Conservation (phyloP, 2,888 invertebrate genomes). For the Zaprionus obscuricornis region DNA sequence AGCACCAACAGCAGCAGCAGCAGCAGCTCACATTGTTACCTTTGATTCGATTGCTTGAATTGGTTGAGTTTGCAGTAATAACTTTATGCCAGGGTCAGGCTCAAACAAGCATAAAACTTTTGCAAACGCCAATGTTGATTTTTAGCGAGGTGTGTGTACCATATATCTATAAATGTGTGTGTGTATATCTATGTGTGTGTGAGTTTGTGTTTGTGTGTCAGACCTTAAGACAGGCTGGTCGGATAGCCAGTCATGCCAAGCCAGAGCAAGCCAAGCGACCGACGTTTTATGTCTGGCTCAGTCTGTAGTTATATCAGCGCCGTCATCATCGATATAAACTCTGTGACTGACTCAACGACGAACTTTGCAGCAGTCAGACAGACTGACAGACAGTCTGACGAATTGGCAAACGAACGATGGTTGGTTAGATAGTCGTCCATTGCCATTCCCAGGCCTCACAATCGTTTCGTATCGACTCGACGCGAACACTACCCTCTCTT, state of each 20-base stretch:
- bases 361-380: too few relatives aligned
- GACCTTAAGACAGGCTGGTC: conserved; percentile 45
- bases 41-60: too few relatives aligned
- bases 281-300: conserved; percentile 51
- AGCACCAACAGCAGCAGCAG: too few relatives aligned
- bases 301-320: conserved; percentile 70
- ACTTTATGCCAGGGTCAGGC: conserved; percentile 59
- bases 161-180: conserved; percentile 3
- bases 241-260: conserved; percentile 26
- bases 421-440: conserved; percentile 60
- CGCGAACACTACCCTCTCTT: too few relatives aligned
- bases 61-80: conserved; percentile 55
- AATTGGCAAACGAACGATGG: conserved; percentile 24
- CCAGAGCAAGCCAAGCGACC: conserved; percentile 30
- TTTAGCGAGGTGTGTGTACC: conserved; percentile 7
- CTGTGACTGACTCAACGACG: conserved; percentile 59
- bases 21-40: conserved; percentile 57
- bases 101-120: conserved; percentile 66
- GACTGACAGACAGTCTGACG: conserved; percentile 15
- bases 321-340: conserved; percentile 78
- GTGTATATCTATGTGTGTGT: conserved; percentile 4
- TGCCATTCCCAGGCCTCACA: conserved; percentile 35
- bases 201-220: conserved; percentile 32
- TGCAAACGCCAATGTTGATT: conserved; percentile 60
- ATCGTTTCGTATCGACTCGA: conserved; percentile 16